Conservation (phyloP, 1,140 invertebrate genomes). For the Sitobion miscanthi region DNA sequence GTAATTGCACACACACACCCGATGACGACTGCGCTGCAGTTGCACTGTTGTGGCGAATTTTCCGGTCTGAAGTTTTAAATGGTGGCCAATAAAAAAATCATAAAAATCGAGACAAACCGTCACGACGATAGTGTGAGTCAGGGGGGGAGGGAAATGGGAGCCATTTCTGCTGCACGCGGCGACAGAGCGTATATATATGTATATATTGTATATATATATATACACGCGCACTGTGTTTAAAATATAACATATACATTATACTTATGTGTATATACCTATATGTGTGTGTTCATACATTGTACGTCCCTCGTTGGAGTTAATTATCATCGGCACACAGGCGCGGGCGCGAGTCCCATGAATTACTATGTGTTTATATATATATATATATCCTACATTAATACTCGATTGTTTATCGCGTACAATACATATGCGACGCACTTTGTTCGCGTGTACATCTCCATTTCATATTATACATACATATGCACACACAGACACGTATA, state of each 20-base stretch:
- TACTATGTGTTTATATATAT: neutral
- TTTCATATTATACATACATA: neutral
- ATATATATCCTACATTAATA: neutral
- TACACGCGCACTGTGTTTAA: neutral
- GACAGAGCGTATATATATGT: neutral
- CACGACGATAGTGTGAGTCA: neutral
- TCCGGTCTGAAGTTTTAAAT: neutral
- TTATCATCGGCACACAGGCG: neutral
- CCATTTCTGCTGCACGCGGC: neutral
- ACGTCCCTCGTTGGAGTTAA: neutral
- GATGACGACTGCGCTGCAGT: neutral
- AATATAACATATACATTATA: neutral
- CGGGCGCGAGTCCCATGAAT: neutral
- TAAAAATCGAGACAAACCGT: neutral
- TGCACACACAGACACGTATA: neutral
- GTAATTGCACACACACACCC: neutral
- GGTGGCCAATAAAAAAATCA: neutral
- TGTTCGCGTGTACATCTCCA: constrained; percentile 5
- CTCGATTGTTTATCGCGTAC: neutral
- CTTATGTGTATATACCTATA: neutral
- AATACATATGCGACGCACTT: neutral
- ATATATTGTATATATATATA: too few species aligned
- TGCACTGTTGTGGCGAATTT: neutral
- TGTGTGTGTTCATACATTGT: neutral
- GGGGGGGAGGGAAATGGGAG: neutral